Percentiles rank a stretch among this genome's conserved stretches.
phyloP scores from a whole-genome alignment of 2,888 invertebrate genomes.

The Phania funesta region DNA sequence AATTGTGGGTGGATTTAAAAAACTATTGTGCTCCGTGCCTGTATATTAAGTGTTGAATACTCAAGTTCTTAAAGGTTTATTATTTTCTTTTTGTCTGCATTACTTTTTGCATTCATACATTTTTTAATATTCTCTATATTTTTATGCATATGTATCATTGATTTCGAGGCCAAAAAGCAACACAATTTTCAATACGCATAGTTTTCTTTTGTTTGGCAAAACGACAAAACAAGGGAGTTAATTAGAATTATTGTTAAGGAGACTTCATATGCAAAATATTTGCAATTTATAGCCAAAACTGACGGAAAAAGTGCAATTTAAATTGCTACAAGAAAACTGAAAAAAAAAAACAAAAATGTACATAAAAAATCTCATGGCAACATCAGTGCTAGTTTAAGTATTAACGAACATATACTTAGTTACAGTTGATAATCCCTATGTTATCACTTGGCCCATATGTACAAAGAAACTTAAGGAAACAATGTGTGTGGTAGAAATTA shows the following conservation, averaged over 20 bases:
- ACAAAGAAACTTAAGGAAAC: constrained; percentile 7
- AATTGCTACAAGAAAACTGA: constrained; percentile 33
- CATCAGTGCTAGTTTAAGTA: constrained; percentile 1
- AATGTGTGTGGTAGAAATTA: constrained; percentile 64
- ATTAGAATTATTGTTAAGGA: constrained; percentile 62
- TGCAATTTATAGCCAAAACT: constrained; percentile 50
- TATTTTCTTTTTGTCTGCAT: background rate
- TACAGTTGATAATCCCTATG: constrained; percentile 54
- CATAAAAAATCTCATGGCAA: constrained; percentile 35
- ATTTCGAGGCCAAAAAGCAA: constrained; percentile 1
- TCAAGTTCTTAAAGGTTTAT: background rate
- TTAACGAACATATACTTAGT: background rate
- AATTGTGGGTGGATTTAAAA: too few species aligned
- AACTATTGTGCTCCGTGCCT: too few species aligned
- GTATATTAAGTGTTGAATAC: background rate
- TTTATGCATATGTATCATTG: background rate
- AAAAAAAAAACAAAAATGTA: background rate
- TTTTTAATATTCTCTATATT: background rate
- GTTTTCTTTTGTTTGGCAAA: constrained; percentile 45
- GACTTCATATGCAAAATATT: constrained; percentile 66
- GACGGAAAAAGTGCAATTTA: constrained; percentile 20
- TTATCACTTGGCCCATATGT: constrained; percentile 47
- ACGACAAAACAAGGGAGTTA: constrained; percentile 61
- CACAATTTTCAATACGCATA: constrained; percentile 52
- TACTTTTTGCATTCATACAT: background rate